These are phyloP conservation scores for Caenorhabditis drosophilae DNA, from an alignment of 2,888 invertebrate genomes.

Conservation along the genomic window DNA sequence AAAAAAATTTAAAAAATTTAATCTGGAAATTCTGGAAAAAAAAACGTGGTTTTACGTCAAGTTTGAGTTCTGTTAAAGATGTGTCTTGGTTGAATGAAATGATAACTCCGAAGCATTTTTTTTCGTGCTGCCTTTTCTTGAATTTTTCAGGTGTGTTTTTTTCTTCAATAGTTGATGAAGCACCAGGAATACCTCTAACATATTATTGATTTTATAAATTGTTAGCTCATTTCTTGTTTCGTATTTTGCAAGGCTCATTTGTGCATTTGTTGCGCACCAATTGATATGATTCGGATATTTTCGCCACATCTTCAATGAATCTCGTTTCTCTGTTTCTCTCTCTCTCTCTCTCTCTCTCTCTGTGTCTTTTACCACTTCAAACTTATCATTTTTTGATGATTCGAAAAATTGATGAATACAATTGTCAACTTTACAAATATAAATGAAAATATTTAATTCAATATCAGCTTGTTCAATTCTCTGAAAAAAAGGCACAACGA, in stretches of 20 bases:
- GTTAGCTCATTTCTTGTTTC: background rate
- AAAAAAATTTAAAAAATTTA: too few species aligned
- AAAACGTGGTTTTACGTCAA: too few species aligned
- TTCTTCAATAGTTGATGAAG: too few species aligned
- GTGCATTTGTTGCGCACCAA: background rate
- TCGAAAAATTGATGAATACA: background rate
- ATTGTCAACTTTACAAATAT: background rate
- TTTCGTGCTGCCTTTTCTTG: background rate
- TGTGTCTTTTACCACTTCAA: background rate
- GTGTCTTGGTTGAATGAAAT: background rate
- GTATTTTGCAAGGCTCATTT: background rate
- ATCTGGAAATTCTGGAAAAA: too few species aligned
- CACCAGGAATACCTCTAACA: background rate
- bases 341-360: too few species aligned
- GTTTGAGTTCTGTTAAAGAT: too few species aligned
- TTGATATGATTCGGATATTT: background rate
- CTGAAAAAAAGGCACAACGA: background rate
- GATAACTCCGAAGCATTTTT: background rate
- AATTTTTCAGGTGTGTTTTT: too few species aligned
- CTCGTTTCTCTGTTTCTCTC: too few species aligned
- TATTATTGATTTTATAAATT: background rate
- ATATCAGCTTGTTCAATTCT: background rate
- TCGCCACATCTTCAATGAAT: too few species aligned
- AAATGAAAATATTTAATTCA: background rate
- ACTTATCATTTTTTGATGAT: background rate